Evolutionary conservation across 2,888 invertebrate genomes (phyloP).

Genomic region (Scaptomyza polygonia): DNA sequence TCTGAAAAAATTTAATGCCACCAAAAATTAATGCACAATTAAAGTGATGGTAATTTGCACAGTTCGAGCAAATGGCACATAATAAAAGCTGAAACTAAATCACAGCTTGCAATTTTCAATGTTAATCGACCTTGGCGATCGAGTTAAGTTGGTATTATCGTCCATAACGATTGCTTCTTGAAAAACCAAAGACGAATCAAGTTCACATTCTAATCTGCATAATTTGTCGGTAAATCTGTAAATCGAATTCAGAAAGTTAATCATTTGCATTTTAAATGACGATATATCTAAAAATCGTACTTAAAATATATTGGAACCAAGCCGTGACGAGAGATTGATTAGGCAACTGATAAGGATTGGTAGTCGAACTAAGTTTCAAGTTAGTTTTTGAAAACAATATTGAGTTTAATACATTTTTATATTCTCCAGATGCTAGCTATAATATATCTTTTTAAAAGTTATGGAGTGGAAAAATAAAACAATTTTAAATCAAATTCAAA

Average conservation of each 20-base stretch:
- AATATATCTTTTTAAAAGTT: no score
- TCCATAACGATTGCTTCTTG: conserved; percentile 49
- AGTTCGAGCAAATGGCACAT: conserved; percentile 6
- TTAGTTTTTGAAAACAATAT: not conserved
- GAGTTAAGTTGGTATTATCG: conserved; percentile 35
- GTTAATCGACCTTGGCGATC: conserved; percentile 46
- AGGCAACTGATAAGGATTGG: conserved; percentile 9
- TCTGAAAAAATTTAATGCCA: not conserved
- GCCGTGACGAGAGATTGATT: conserved; percentile 36
- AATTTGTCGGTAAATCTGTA: conserved; percentile 23
- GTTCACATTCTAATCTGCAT: conserved; percentile 45
- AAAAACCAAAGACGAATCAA: conserved; percentile 49
- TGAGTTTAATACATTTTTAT: no score
- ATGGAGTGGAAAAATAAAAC: no score
- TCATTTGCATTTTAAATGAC: conserved; percentile 68
- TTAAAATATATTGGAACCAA: conserved; percentile 23
- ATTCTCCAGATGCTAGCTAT: no score
- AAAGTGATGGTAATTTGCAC: conserved; percentile 19
- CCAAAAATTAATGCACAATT: not conserved
- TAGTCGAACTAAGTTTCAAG: not conserved
- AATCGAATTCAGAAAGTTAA: conserved; percentile 54
- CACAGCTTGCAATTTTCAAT: conserved; percentile 18
- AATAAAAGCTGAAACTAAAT: conserved; percentile 6
- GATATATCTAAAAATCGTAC: conserved; percentile 18
- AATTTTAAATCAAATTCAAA: no score